Evolutionary conservation across 2,797 vertebrate genomes (phyloP).

Genomic region (Valencia hispanica): DNA sequence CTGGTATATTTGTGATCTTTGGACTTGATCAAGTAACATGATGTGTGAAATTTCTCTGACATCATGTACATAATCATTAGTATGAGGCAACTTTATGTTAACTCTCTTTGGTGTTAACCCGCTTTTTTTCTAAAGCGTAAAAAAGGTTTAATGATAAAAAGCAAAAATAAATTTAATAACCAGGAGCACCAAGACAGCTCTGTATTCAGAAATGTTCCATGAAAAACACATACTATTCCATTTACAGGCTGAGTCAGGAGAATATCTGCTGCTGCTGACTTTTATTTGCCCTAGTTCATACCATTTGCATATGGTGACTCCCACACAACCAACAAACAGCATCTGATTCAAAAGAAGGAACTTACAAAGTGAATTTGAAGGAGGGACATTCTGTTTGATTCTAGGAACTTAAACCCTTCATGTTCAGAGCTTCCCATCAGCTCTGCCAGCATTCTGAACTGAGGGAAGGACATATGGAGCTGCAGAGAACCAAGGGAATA

Average conservation of each 20-base stretch:
- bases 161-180: not conserved
- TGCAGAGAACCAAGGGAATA: not conserved
- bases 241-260: conserved; percentile 6
- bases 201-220: conserved; percentile 16
- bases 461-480: conserved; percentile 5
- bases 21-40: conserved; percentile 44
- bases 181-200: not conserved
- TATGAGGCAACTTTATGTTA: conserved; percentile 23
- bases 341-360: conserved; percentile 33
- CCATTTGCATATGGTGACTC: conserved; percentile 45
- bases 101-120: not conserved
- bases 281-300: conserved; percentile 47
- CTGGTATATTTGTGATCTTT: conserved; percentile 61
- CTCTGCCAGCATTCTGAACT: conserved; percentile 39
- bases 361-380: conserved; percentile 30
- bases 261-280: conserved; percentile 38
- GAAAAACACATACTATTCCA: conserved; percentile 33
- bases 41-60: conserved; percentile 60
- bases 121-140: not conserved
- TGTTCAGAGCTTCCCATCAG: conserved; percentile 54
- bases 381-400: conserved; percentile 15
- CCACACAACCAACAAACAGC: conserved; percentile 15
- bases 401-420: conserved; percentile 43
- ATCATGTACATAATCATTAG: conserved; percentile 63
- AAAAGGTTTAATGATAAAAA: not conserved